phyloP scores from a whole-genome alignment of 35 echinoderm and acorn worm species.

The Antedon bifida region DNA sequence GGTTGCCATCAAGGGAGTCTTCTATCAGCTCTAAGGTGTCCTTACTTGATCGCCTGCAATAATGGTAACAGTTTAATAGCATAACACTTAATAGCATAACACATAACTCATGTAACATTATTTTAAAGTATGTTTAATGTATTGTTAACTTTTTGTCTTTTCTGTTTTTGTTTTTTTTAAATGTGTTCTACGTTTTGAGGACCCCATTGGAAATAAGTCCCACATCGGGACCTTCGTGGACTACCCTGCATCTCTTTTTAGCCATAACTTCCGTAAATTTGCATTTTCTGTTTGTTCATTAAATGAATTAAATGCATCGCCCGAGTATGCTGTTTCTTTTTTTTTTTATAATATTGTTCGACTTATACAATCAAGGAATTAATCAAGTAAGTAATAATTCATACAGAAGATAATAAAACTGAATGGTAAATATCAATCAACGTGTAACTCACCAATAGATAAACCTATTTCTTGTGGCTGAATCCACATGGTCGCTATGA shows the following conservation, averaged over 20 bases:
- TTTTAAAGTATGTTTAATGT: not conserved
- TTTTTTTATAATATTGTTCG: no score
- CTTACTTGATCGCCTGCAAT: conserved; percentile 59
- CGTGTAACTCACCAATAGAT: conserved; percentile 58
- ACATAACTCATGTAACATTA: not conserved
- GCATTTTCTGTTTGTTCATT: no score
- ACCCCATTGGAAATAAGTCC: no score
- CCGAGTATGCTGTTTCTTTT: no score
- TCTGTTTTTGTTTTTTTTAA: not conserved
- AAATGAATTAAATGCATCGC: no score
- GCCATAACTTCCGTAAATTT: no score
- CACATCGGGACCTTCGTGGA: no score
- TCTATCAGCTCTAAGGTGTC: conserved; percentile 65
- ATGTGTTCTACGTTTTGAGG: not conserved
- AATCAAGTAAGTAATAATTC: no score
- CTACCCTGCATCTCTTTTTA: no score
- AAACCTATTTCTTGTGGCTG: conserved; percentile 41
- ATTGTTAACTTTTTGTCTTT: not conserved
- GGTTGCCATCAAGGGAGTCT: conserved; percentile 68
- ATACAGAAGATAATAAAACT: no score
- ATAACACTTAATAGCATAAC: not conserved
- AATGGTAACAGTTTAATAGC: no score
- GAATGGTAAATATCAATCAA: no score
- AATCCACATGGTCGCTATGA: conserved; percentile 31
- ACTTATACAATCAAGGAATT: not conserved